Evolutionary conservation across 2,797 vertebrate genomes (phyloP), one percentile per base, ranked within the genome.

Genomic region (Cirrhinus mrigala): DNA sequence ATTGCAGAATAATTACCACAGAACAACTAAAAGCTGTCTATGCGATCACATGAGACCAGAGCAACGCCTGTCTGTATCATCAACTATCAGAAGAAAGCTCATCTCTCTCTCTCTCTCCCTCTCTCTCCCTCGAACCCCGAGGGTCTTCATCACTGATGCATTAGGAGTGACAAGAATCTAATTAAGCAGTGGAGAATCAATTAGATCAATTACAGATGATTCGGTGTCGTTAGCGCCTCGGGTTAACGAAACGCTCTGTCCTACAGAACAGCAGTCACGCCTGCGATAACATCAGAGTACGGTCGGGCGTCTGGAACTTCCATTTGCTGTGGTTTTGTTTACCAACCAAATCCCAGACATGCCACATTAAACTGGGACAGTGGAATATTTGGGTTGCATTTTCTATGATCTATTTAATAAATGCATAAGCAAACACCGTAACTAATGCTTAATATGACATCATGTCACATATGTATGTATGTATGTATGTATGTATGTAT

Each of bases 131-230:
- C 4, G 8, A n/a, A 62, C 79, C 77, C 54, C 27, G 24, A 24
- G 62, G 76, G 75, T 79, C 70, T 87, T 88, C 79, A 88, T 88
- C 83, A 85, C 70, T 79, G 85, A 88, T 85, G 87, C 79, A 89
- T 88, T 85, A 82, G 83, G 85, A 87, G 78, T 87, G 87, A 90
- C 83, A 88, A 85, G 81, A 88, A 85, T 84, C 82, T 84, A 90
- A 88, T 88, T 84, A 88, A 85, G 77, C 77, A 83, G 85, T 89
- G 89, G 85, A 84, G 60, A 88, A 90, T 90, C 89, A 88, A 90
- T 90, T 90, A 90, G 81, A 88, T 88, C 80, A 89, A 89, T 90
- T 89, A 89, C 73, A 82, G 80, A 89, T 88, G 77, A 88, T 87
- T 88, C 70, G 24, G 81, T 81, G 81, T 86, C 56, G 78, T 88